Evolutionary conservation across 2,113 vertebrate genomes (phyloP).

Genomic region (Ascaphus truei): DNA sequence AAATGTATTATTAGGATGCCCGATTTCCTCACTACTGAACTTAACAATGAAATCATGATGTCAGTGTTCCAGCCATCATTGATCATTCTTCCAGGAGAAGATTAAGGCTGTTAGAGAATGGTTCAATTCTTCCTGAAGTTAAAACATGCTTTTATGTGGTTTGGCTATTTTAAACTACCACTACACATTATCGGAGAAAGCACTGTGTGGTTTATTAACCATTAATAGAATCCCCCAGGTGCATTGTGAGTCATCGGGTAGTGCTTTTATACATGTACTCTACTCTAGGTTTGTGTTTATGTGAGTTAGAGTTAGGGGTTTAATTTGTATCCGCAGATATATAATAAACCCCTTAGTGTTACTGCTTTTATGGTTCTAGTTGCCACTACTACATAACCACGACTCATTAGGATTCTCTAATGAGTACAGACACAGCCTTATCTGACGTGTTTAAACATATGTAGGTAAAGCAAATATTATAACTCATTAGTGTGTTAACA

Average conservation of each 20-base stretch:
- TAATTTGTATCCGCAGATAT: no score
- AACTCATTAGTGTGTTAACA: no score
- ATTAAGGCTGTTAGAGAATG: conserved; percentile 16
- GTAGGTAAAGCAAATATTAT: no score
- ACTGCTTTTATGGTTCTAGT: no score
- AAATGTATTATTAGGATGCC: background rate
- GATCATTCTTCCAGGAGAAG: conserved; percentile 12
- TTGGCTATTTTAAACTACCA: background rate
- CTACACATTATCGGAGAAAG: background rate
- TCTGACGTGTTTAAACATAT: no score
- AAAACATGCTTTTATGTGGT: conserved; percentile 24
- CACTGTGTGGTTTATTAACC: conserved; percentile 19
- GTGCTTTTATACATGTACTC: no score
- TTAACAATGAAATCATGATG: conserved; percentile 1
- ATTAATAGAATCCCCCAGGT: conserved; percentile 17
- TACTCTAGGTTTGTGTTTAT: no score
- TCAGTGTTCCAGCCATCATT: background rate
- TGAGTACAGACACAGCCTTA: no score
- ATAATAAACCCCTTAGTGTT: no score
- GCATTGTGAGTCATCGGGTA: background rate
- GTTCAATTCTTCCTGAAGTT: background rate
- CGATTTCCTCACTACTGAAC: background rate
- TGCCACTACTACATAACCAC: no score
- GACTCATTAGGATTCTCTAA: no score
- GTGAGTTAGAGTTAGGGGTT: no score